Evolutionary conservation across 2,888 invertebrate species (phyloP).

Genomic region (Azorinus chamasolen): DNA sequence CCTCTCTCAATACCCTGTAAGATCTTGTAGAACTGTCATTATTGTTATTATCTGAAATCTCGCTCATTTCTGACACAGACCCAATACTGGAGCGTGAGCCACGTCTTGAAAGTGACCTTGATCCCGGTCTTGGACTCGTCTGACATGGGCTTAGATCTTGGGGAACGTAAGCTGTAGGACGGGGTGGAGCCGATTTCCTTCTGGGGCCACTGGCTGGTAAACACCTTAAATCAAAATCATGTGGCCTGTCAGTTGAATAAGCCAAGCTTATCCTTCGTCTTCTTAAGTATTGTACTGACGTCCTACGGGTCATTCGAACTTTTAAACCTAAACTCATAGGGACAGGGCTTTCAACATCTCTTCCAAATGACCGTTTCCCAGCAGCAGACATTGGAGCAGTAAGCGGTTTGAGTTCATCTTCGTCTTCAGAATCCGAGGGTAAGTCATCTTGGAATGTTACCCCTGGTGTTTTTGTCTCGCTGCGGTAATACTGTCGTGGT

Average conservation of each 20-base stretch:
- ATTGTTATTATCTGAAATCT: conserved; percentile 11
- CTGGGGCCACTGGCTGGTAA: neutral
- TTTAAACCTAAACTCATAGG: too few species aligned
- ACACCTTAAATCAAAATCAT: neutral
- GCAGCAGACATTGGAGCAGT: neutral
- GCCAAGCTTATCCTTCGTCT: too few species aligned
- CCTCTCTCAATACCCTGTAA: conserved; percentile 47
- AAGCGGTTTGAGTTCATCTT: neutral
- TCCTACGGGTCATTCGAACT: too few species aligned
- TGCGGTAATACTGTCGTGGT: conserved; percentile 38
- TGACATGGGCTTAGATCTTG: neutral
- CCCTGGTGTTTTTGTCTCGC: too few species aligned
- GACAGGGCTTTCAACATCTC: neutral
- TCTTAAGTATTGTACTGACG: too few species aligned
- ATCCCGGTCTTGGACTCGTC: neutral
- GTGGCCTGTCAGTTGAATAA: too few species aligned
- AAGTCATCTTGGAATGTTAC: neutral
- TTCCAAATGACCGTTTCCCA: neutral
- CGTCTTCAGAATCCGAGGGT: neutral
- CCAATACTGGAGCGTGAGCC: neutral
- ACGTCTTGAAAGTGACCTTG: too few species aligned
- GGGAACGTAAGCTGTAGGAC: neutral
- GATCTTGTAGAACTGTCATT: conserved; percentile 21
- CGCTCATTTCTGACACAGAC: conserved; percentile 5
- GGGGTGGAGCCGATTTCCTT: neutral